A percentile compares a stretch with the other conserved stretches of the same genome.
Conservation (phyloP, 92 coral and sea anemone genomes). For the Isaurus tuberculatus region DNA sequence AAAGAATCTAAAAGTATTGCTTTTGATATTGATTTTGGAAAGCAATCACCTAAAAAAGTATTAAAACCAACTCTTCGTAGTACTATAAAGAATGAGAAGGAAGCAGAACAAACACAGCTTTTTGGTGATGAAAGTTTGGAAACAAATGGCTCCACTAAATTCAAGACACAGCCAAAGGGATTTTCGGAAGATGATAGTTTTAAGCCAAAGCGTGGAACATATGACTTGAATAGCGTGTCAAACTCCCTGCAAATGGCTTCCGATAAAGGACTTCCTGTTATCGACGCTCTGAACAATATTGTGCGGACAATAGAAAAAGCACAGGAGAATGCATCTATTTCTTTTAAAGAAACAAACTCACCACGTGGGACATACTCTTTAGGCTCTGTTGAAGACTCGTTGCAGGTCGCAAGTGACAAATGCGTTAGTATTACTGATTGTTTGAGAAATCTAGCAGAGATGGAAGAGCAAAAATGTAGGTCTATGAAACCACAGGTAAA, state of each 20-base stretch:
- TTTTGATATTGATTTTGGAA: constrained; percentile 31
- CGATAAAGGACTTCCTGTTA: constrained; percentile 55
- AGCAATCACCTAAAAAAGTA: neutral
- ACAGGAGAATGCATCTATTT: neutral
- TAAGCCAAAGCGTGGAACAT: constrained; percentile 71
- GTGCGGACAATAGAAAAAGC: constrained; percentile 51
- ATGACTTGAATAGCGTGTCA: constrained; percentile 72
- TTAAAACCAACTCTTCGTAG: constrained; percentile 12
- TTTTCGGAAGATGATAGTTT: neutral
- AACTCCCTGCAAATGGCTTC: constrained; percentile 64
- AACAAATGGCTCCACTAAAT: neutral
- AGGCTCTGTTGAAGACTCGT: constrained; percentile 72
- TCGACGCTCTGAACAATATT: constrained; percentile 64
- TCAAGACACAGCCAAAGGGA: too few relatives aligned
- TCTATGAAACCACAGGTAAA: neutral
- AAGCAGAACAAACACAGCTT: neutral
- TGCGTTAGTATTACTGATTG: constrained; percentile 74
- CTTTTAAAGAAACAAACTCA: neutral
- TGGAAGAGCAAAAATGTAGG: neutral
- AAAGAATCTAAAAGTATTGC: neutral
- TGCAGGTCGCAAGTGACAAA: constrained; percentile 56
- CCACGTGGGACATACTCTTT: constrained; percentile 80
- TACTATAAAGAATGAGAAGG: constrained; percentile 10
- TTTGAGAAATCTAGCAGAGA: constrained; percentile 56
- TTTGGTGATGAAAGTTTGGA: neutral